Percentiles rank a stretch among this genome's conserved stretches.
Conservation (phyloP, 2,888 invertebrate genomes). For the Sminthurinus aureus region DNA sequence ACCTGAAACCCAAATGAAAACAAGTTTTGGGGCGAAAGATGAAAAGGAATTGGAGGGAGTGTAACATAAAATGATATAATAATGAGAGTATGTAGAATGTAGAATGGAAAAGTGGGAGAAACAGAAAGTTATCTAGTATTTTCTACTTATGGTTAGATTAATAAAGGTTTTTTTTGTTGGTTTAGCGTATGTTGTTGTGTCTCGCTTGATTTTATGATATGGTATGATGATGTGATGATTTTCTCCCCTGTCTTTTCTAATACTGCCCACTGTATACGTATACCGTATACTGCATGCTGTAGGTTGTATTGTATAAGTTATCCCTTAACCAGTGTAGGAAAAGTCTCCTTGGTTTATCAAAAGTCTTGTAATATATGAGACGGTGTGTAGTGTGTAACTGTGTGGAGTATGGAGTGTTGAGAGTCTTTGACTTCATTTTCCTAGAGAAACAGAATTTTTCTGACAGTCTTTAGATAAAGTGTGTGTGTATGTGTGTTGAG, state of each 20-base stretch:
- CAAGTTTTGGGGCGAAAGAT: no score
- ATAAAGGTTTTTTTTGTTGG: conserved; percentile 21
- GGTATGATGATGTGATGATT: background rate
- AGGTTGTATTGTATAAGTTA: no score
- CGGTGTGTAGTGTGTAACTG: no score
- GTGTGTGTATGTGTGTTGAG: background rate
- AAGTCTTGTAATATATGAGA: background rate
- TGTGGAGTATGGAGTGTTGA: background rate
- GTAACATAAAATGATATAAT: no score
- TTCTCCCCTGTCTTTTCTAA: background rate
- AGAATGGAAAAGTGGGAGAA: background rate
- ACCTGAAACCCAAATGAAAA: no score
- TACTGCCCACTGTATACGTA: background rate
- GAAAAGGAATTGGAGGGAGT: no score
- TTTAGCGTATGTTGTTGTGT: background rate
- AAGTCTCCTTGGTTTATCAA: background rate
- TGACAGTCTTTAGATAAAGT: background rate
- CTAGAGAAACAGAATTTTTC: background rate
- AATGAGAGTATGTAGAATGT: background rate
- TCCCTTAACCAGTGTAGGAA: no score
- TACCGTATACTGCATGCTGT: background rate
- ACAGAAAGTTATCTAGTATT: conserved; percentile 29
- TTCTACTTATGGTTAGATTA: conserved; percentile 20
- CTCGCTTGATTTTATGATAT: background rate
- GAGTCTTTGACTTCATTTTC: background rate